Evolutionary conservation across 2,797 vertebrate genomes (phyloP), one percentile per base, ranked within the genome.

Genomic region (Eulemur mongoz): DNA sequence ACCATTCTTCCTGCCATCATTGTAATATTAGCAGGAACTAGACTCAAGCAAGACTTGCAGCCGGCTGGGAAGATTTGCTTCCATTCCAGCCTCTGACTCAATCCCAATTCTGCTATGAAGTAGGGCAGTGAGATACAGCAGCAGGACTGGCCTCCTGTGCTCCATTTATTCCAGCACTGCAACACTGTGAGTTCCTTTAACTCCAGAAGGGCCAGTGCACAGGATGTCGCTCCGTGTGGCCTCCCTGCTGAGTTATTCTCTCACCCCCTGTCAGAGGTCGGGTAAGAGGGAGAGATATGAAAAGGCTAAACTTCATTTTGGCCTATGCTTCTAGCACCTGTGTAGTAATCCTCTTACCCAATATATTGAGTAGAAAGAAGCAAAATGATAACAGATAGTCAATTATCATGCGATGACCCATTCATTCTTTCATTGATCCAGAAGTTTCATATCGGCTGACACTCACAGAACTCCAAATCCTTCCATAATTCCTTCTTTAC

Each of bases 241-340:
- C 57, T 98, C 96, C 89, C 83, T 85, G 43, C 67, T 75, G 89
- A 86, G 96, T 96, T 95, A 93, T 88, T 97, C 91, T 98, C 82
- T 81, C 35, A 94, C 73, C 35, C 54, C 10, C 38, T 23, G 75
- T 97, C 40, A 97, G 80, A 88, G 89, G 23, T 27, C 54, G 57
- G 4, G 7, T 32, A 50, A 93, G 67, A 96, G 63, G 79, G 96
- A 96, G 52, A 73, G 94, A 95, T 80, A 45, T 57, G 78, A 98
- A 59, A 97, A 95, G 57, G 54, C 52, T 95, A 96, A 97, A 40
- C 93, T 93, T 76, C 78, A 78, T 86, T 83, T 89, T 67, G 63
- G 59, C 82, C 61, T 43, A 7, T 45, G 45, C 75, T 75, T 95
- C 91, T 32, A 48, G 89, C 84, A 93, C 30, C 76, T 97, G 45